Evolutionary conservation across 2,113 vertebrate genomes (phyloP).

Genomic region (Tricholaema leucomelas): DNA sequence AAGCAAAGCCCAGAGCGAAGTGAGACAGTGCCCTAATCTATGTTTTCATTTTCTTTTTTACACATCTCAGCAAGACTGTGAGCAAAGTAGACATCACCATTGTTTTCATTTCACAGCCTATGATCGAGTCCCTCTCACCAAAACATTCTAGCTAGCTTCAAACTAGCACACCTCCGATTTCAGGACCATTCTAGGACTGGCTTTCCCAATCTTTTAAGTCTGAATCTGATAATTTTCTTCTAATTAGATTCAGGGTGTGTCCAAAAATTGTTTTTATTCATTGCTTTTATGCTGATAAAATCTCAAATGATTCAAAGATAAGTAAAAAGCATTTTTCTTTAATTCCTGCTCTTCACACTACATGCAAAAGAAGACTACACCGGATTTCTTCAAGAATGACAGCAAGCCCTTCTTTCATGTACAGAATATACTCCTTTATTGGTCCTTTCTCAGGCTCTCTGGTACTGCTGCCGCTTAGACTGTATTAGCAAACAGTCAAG

Average conservation of each 20-base stretch:
- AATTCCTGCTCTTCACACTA: neutral
- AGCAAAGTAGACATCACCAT: too few species aligned
- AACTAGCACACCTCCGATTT: neutral
- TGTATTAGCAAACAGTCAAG: neutral
- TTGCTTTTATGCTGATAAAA: neutral
- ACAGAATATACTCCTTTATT: neutral
- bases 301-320: neutral
- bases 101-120: too few species aligned
- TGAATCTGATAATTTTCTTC: neutral
- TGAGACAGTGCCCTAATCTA: too few species aligned
- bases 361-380: neutral
- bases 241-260: neutral
- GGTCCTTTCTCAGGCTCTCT: rapidly evolving
- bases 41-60: too few species aligned
- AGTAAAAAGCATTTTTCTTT: neutral
- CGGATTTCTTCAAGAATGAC: neutral
- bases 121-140: too few species aligned
- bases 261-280: neutral
- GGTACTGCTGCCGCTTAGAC: neutral
- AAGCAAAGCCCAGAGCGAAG: too few species aligned
- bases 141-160: too few species aligned
- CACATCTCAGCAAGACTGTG: too few species aligned
- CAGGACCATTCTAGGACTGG: neutral
- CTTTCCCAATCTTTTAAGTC: neutral
- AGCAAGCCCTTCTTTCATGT: neutral